Evolutionary conservation across 1,140 invertebrate genomes (phyloP).

Genomic region (Phymorhynchus buccinoides): DNA sequence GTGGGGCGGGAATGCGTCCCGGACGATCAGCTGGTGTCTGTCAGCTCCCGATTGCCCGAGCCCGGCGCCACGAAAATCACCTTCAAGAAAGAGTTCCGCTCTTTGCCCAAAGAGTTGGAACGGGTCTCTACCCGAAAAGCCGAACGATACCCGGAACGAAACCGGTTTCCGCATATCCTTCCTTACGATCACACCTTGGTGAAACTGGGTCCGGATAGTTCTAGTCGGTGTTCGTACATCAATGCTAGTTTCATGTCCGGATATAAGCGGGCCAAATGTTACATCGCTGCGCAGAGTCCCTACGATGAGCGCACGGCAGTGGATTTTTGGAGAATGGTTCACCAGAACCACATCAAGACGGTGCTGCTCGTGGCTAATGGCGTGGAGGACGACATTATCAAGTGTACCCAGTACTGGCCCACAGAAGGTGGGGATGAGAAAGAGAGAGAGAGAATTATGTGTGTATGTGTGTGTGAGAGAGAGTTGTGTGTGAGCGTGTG

Average conservation of each 20-base stretch:
- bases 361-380: conserved; percentile 69
- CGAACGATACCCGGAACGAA: conserved; percentile 57
- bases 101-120: conserved; percentile 55
- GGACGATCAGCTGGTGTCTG: conserved; percentile 35
- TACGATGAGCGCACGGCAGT: conserved; percentile 68
- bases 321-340: conserved; percentile 72
- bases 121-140: conserved; percentile 52
- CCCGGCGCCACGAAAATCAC: conserved; percentile 49
- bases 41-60: conserved; percentile 34
- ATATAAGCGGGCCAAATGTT: conserved; percentile 56
- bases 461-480: neutral
- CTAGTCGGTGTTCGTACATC: conserved; percentile 86
- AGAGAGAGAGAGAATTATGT: neutral
- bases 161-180: conserved; percentile 69
- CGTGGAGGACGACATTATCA: conserved; percentile 70
- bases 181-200: conserved; percentile 71
- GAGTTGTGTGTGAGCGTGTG: neutral
- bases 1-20: conserved; percentile 58
- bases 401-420: conserved; percentile 73
- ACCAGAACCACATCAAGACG: conserved; percentile 60
- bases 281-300: conserved; percentile 72
- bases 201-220: conserved; percentile 50
- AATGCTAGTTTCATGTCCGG: conserved; percentile 84
- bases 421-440: conserved; percentile 37
- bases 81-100: conserved; percentile 68